phyloP scores from a whole-genome alignment of 1,140 invertebrate genomes.

The Leptopilina boulardi region DNA sequence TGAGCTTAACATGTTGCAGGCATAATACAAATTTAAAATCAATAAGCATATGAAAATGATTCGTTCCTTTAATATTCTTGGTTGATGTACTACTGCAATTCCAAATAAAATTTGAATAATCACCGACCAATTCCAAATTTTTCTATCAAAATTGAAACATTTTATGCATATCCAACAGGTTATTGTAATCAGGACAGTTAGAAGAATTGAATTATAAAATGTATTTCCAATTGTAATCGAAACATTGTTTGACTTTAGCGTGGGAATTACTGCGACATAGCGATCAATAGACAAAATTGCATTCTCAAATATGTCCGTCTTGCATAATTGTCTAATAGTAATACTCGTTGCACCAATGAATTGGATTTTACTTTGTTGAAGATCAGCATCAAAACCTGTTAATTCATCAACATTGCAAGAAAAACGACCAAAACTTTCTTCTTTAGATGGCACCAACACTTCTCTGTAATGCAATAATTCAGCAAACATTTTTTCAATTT shows the following conservation, averaged over 20 bases:
- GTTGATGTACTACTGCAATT: neutral
- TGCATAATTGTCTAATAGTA: neutral
- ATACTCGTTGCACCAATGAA: neutral
- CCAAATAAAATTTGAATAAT: neutral
- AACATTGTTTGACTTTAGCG: neutral
- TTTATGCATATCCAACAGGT: neutral
- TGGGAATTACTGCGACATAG: neutral
- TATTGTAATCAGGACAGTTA: neutral
- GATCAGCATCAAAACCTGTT: neutral
- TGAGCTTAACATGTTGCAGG: neutral
- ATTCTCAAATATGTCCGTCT: neutral
- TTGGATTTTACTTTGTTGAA: neutral
- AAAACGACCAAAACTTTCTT: neutral
- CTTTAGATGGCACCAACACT: neutral
- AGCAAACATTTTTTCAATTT: neutral
- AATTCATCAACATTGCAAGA: neutral
- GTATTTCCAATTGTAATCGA: neutral
- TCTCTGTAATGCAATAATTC: neutral
- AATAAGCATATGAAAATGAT: neutral
- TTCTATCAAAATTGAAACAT: neutral
- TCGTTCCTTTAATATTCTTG: neutral
- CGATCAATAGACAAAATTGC: neutral
- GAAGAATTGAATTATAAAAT: neutral
- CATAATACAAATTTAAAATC: neutral
- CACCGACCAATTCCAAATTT: neutral